These are phyloP conservation scores for Danio jaintianensis DNA, from an alignment of 2,797 vertebrate genomes.

Conservation along the genomic window DNA sequence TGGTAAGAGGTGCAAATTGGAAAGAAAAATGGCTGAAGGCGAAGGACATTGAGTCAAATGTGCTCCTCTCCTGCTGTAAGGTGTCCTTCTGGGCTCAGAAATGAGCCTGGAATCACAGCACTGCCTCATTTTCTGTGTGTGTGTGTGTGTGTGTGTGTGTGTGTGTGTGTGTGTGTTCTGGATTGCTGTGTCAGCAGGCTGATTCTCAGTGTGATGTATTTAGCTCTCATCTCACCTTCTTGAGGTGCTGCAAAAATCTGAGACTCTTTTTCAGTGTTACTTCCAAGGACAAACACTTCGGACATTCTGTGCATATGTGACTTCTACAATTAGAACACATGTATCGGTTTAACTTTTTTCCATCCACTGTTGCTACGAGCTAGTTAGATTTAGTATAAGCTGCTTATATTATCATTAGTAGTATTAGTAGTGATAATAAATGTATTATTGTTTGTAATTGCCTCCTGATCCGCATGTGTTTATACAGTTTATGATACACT, in stretches of 20 bases:
- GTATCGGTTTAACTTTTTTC: background rate
- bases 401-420: too few relatives aligned
- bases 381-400: too few relatives aligned
- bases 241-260: slow-evolving; percentile 70
- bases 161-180: slow-evolving; percentile 78
- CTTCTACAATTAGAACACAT: slow-evolving; percentile 37
- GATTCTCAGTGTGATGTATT: slow-evolving; percentile 89
- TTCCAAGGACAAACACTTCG: slow-evolving; percentile 82
- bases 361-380: background rate
- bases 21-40: slow-evolving; percentile 84
- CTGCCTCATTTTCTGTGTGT: slow-evolving; percentile 83
- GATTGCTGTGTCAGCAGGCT: slow-evolving; percentile 91
- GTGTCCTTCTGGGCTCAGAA: slow-evolving; percentile 90
- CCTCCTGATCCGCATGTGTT: too few relatives aligned
- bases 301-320: slow-evolving; percentile 73
- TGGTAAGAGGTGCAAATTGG: slow-evolving; percentile 88
- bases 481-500: too few relatives aligned
- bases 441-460: too few relatives aligned
- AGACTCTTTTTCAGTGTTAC: slow-evolving; percentile 83
- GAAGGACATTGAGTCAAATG: background rate
- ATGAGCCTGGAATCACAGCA: slow-evolving; percentile 93
- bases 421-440: too few relatives aligned
- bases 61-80: slow-evolving; percentile 4
- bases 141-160: slow-evolving; percentile 40
- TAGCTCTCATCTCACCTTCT: slow-evolving; percentile 87